Conservation (phyloP, 2,113 vertebrate genomes). For the Riparia riparia region DNA sequence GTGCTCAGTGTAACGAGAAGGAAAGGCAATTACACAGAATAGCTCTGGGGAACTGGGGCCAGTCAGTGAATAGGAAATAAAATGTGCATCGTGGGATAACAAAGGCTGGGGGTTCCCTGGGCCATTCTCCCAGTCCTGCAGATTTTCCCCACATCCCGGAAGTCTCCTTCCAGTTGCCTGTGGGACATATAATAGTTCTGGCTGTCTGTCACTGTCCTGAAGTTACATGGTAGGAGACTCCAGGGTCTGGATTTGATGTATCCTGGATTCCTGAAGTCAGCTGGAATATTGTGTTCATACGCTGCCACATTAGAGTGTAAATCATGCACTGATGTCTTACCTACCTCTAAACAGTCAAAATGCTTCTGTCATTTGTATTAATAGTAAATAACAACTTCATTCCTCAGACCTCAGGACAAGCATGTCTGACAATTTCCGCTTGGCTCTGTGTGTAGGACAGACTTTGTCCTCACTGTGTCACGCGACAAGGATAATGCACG, state of each 20-base stretch:
- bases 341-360: neutral
- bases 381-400: neutral
- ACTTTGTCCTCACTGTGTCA: neutral
- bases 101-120: neutral
- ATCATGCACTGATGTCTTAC: neutral
- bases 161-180: neutral
- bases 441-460: neutral
- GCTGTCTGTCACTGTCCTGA: neutral
- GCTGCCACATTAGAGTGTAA: neutral
- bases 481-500: accelerated
- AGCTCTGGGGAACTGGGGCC: neutral
- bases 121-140: neutral
- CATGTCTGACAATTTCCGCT: neutral
- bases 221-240: neutral
- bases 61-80: neutral
- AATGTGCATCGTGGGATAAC: neutral
- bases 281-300: neutral
- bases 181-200: neutral
- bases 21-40: neutral
- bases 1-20: neutral
- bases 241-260: neutral
- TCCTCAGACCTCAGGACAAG: neutral
- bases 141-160: neutral
- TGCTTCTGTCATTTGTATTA: neutral
- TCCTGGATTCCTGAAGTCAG: neutral